A percentile compares a stretch with the other conserved stretches of the same genome.
Evolutionary conservation across 2,888 invertebrate species (phyloP).

Genomic region (Nomada fucata): DNA sequence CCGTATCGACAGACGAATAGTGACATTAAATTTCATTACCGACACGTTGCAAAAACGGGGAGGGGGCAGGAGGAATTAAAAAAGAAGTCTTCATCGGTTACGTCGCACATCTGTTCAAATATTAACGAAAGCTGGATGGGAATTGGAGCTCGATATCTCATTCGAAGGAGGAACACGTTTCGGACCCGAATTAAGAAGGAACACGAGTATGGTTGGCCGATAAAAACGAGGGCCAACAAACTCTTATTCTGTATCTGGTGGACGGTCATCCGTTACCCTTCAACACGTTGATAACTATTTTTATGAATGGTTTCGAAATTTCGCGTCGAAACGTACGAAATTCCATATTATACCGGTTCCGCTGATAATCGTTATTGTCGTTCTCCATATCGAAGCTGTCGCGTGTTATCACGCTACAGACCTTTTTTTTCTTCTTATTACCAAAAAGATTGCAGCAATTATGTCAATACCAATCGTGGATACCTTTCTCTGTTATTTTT

Average conservation of each 20-base stretch:
- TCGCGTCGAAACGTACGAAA: background rate
- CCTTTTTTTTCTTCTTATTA: too few species aligned
- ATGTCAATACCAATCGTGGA: too few species aligned
- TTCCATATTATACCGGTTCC: background rate
- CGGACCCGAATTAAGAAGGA: constrained; percentile 9
- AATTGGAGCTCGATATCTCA: constrained; percentile 29
- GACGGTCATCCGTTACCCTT: constrained; percentile 19
- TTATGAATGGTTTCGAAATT: constrained; percentile 1
- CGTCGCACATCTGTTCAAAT: constrained; percentile 68
- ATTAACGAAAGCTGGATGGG: constrained; percentile 41
- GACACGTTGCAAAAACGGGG: constrained; percentile 2
- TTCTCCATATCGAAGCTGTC: too few species aligned
- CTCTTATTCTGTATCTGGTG: background rate
- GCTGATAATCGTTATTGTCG: too few species aligned
- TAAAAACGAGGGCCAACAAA: constrained; percentile 36
- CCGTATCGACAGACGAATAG: background rate
- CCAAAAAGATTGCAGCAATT: too few species aligned
- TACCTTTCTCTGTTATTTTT: too few species aligned
- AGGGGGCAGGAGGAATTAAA: background rate
- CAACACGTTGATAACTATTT: constrained; percentile 17
- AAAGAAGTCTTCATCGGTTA: background rate
- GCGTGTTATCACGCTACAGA: too few species aligned
- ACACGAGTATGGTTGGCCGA: constrained; percentile 13
- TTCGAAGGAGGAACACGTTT: constrained; percentile 10
- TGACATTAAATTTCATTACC: background rate